phyloP scores from a whole-genome alignment of 2,888 invertebrate species.

The Heliconius ethilla region DNA sequence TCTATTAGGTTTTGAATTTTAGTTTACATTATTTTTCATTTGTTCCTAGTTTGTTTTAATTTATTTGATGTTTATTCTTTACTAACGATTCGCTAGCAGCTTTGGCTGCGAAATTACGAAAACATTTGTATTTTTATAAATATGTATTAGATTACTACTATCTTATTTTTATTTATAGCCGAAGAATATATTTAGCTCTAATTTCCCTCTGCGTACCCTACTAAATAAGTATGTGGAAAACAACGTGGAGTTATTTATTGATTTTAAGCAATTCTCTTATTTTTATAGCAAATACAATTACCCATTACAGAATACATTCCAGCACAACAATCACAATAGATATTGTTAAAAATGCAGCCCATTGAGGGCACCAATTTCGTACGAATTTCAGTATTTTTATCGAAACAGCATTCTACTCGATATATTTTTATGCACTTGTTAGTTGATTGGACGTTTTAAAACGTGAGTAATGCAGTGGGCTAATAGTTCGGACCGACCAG shows the following conservation, averaged over 20 bases:
- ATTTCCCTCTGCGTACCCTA: not conserved
- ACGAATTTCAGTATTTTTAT: constrained; percentile 15
- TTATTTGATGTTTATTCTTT: too few species aligned
- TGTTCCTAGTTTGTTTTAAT: too few species aligned
- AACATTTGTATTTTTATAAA: too few species aligned
- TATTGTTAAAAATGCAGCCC: not conserved
- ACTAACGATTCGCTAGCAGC: too few species aligned
- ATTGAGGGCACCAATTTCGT: not conserved
- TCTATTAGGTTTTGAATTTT: not conserved
- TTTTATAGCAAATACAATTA: not conserved
- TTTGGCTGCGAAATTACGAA: too few species aligned
- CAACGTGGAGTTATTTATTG: not conserved
- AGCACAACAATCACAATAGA: constrained; percentile 5
- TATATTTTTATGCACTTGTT: constrained; percentile 31
- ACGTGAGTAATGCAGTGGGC: constrained; percentile 37
- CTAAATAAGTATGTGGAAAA: not conserved
- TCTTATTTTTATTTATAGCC: too few species aligned
- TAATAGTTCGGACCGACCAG: constrained; percentile 38
- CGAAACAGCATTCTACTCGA: constrained; percentile 20
- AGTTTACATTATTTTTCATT: too few species aligned
- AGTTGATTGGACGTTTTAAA: constrained; percentile 39
- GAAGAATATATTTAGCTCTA: not conserved
- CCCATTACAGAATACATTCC: constrained; percentile 1
- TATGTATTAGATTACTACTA: too few species aligned
- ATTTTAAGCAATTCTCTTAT: not conserved